Evolutionary conservation across 2,113 vertebrate genomes (phyloP), one percentile per base, ranked within the genome.

Genomic region (Microcebus murinus): DNA sequence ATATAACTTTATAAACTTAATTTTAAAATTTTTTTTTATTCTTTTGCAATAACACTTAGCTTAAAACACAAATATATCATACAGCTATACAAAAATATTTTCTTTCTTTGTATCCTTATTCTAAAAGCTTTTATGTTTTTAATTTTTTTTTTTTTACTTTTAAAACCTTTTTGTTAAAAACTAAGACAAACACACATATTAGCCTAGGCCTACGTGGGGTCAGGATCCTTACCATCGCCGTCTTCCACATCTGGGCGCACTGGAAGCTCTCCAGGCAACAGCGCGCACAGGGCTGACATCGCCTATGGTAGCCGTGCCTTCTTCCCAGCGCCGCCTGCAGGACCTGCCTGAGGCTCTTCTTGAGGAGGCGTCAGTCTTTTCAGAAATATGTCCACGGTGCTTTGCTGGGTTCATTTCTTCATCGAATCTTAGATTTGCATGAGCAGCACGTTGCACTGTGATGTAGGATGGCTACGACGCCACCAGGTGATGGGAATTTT

Each of bases 301-400:
- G 4, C 10, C 59, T 27, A 0, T 3, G 59, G 10, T 3, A 13
- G 42, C 70, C 14, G 13, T 3, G 3, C 25, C 0, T 73, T 73
- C 39, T 45, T 27, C 71, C 42, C 39, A 12, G 27, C 8, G 10
- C 14, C 70, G 7, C 71, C 71, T 45, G 39, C 45, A 45, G 39
- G 71, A 45, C 23, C 39, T 45, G 23, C 39, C 71, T 42, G 71
- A 73, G 39, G 39, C 71, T 29, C 14, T 29, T 27, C 71, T 74
- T 42, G 70, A 73, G 27, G 25, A 48, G 14, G 23, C 8, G 23
- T 45, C 39, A 1, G 3, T 73, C 71, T 42, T 73, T 73, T 73
- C 71, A 45, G 42, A 74, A 48, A 48, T 31, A 74, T 31, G 71
- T 48, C 71, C 71, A 45, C 9, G 39, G 42, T 18, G 14, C 13